Evolutionary conservation across 2,113 vertebrate species (phyloP).

Genomic region (Silurus meridionalis): DNA sequence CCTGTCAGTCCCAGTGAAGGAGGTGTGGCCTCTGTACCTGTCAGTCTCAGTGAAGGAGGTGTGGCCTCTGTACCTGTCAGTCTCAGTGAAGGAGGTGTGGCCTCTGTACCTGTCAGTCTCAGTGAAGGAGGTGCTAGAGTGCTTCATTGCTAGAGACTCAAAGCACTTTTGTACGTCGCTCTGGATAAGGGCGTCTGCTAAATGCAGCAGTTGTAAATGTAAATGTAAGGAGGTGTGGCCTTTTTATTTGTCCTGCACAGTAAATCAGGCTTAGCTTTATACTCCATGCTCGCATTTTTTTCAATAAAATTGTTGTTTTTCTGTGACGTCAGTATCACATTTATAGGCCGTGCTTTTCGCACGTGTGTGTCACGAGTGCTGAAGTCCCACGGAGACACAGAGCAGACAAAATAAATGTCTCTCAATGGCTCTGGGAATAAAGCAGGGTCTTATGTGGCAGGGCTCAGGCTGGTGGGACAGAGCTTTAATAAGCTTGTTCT

Average conservation of each 20-base stretch:
- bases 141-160: too few relatives aligned
- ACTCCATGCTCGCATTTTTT: background rate
- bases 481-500: background rate
- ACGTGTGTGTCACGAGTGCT: too few relatives aligned
- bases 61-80: background rate
- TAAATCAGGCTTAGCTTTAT: background rate
- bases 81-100: background rate
- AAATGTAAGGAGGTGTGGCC: background rate
- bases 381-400: background rate
- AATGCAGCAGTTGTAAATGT: too few relatives aligned
- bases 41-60: background rate
- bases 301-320: background rate
- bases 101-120: background rate
- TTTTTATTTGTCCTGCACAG: background rate
- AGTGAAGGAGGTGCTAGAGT: background rate
- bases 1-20: background rate
- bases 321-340: background rate
- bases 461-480: background rate
- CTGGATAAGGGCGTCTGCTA: too few relatives aligned
- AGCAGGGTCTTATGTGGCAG: background rate
- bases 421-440: background rate
- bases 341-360: background rate
- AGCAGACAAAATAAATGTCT: slow-evolving; percentile 12
- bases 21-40: background rate
- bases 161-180: too few relatives aligned